Evolutionary conservation across 2,797 vertebrate genomes (phyloP), one percentile per base, ranked within the genome.

Genomic region (Pangasius djambal): DNA sequence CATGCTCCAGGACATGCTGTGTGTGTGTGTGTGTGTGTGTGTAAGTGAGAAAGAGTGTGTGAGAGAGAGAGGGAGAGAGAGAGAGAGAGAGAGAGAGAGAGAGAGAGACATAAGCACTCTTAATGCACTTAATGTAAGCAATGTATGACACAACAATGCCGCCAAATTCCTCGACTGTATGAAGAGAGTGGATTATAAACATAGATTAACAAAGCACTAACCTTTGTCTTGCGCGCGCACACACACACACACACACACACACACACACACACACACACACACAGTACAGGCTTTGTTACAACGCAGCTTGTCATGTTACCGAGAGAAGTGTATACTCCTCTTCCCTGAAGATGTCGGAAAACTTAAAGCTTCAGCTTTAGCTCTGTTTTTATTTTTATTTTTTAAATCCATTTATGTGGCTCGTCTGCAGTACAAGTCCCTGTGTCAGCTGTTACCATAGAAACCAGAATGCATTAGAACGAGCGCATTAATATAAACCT

Each of bases 121-220:
- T 87, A 82, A 70, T 81, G 86, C 48, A 83, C 25, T 57, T 34
- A 44, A 69, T 72, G 34, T 55, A 88, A 83, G 75, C 87, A 88
- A 83, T 10, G 52, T 52, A 72, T 87, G 34, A 67, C 34, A 82
- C 65, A 87, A 70, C 34, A 40, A 59, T 13, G 40, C 55, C 20
- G 1, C 20, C 12, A 40, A 40, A 82, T 82, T 83, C 69, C 69
- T 74, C 5, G 2, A 48, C 25, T 63, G 52, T 88, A 83, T 50
- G 6, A 74, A 83, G 18, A 75, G 67, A 34, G 22, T 59, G 31
- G 34, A 82, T 28, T 82, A 61, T 61, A 88, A 83, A 88, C 79
- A 88, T 4, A 57, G 18, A 88, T 61, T 52, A 88, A 61, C 65
- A 63, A 4, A 88, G 69, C 28, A 83, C 10, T 18, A 37, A 83